These are phyloP conservation scores for Anoplophora glabripennis DNA, from an alignment of 1,140 invertebrate species.

Conservation along the genomic window DNA sequence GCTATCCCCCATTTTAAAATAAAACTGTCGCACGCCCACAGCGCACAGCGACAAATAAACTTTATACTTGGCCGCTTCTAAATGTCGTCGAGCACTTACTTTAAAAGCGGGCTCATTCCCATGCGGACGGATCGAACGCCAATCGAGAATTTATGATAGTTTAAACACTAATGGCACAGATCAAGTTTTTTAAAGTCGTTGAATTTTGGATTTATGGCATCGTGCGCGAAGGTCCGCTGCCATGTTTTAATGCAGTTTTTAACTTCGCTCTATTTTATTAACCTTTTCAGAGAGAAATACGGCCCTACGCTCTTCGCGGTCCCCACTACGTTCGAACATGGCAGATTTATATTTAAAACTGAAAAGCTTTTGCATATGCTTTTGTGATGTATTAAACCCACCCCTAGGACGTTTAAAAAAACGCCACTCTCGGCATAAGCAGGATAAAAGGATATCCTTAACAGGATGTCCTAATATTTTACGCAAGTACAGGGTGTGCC, in stretches of 20 bases:
- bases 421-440: no score
- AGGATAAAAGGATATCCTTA: no score
- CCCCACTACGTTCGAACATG: no score
- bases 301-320: background rate
- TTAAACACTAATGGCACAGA: conserved; percentile 43
- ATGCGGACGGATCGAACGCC: conserved; percentile 38
- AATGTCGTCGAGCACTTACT: conserved; percentile 44
- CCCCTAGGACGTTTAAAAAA: no score
- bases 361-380: no score
- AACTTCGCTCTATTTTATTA: conserved; percentile 41
- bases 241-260: conserved; percentile 39
- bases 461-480: no score
- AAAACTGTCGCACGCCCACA: conserved; percentile 45
- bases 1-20: conserved; percentile 43
- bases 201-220: conserved; percentile 40
- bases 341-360: no score
- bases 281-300: conserved; percentile 27
- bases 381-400: no score
- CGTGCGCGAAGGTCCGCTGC: conserved; percentile 32
- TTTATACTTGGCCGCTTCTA: conserved; percentile 43
- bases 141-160: conserved; percentile 46
- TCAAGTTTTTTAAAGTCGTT: conserved; percentile 40
- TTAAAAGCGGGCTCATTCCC: conserved; percentile 40
- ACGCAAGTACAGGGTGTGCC: no score
- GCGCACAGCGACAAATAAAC: conserved; percentile 47